Percentiles rank a stretch among this genome's conserved stretches.
Conservation (phyloP, 37 sponge, comb jelly and placozoan species). For the Spongilla lacustris region DNA sequence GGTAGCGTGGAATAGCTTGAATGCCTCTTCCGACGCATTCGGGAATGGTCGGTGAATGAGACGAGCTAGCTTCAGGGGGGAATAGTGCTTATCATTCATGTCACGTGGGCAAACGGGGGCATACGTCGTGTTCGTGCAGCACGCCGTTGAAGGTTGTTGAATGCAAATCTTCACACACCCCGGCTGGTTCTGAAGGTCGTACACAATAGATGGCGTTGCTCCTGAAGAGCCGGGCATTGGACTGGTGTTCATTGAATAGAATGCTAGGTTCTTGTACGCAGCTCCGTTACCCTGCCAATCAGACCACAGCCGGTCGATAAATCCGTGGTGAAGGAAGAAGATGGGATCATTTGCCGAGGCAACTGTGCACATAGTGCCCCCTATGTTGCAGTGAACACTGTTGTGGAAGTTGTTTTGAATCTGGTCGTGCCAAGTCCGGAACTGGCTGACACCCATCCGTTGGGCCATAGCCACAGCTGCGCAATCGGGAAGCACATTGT, state of each 20-base stretch:
- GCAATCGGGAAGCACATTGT: constrained; percentile 9
- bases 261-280: not conserved
- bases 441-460: not conserved
- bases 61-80: not conserved
- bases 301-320: constrained; percentile 14
- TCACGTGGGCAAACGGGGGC: not conserved
- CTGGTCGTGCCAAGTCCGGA: not conserved
- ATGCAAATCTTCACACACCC: not conserved
- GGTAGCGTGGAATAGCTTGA: not conserved
- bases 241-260: not conserved
- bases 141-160: not conserved
- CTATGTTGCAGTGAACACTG: constrained; percentile 21
- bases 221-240: not conserved
- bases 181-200: not conserved
- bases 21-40: not conserved
- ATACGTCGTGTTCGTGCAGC: not conserved
- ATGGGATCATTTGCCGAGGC: constrained; percentile 27
- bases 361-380: constrained; percentile 23
- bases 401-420: constrained; percentile 14
- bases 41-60: not conserved
- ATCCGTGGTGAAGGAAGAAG: constrained; percentile 16
- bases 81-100: not conserved
- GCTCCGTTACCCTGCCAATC: constrained; percentile 27
- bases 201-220: not conserved
- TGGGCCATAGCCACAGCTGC: not conserved